Evolutionary conservation across 2,113 vertebrate species (phyloP), one percentile per base, ranked within the genome.

Genomic region (Rhombomys opimus): DNA sequence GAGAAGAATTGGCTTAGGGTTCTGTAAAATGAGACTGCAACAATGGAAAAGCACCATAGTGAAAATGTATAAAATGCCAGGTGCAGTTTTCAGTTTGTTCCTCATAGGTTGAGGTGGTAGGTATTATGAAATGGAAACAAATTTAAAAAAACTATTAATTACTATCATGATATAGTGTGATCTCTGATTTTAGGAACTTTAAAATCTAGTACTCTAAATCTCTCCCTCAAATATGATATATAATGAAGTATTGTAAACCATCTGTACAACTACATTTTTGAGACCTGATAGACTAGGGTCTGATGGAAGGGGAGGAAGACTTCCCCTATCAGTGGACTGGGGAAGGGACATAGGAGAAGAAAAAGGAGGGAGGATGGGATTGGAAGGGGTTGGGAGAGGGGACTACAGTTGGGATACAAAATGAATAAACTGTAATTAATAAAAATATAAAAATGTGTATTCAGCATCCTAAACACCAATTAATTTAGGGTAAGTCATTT

Each of bases 401-500:
- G 46, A 46, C 46, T 46, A 46, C 5, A 46, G 46, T 5, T 46
- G 46, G 46, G 46, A 46, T 46, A 46, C 46, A 46, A 46, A 46
- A 46, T 46, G 46, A 46, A 46, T 46, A 46, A 46, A 46, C 5
- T 46, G 46, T 46, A 46, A 46, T 46, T 46, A 46, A 46, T 46
- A 46, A 46, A 46, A 46, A 46, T 46, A 46, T 88, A 5, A 86
- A 95, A 75, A 82, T 25, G 77, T 96, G 67, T 93, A 38, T 96
- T 94, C 94, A 88, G 59, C 30, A 93, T 87, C 46, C 65, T 35
- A 89, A 94, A 50, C 70, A 96, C 84, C 72, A 93, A 95, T 94
- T 97, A 87, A 98, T 87, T 30, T 95, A 87, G 46, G 97, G 38
- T 50, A 97, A 85, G 76, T 73, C 7, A 89, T 75, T 18, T 94